A percentile compares a stretch with the other conserved stretches of the same genome.
phyloP scores from a whole-genome alignment of 2,797 vertebrate genomes.

The Pseudocheirus occidentalis region DNA sequence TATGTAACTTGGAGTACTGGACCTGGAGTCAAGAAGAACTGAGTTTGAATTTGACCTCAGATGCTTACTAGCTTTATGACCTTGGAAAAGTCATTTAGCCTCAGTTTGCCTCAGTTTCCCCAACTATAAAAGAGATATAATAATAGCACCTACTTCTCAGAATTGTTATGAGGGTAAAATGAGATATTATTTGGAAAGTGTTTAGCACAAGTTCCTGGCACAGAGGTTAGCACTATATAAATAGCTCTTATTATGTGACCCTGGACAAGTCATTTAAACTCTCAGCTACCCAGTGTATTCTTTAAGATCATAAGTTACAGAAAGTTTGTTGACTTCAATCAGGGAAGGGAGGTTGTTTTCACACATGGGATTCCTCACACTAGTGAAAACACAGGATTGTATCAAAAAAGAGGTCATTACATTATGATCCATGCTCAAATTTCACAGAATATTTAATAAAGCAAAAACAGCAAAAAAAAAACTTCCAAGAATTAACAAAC shows the following conservation, averaged over 20 bases:
- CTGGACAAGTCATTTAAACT: background rate
- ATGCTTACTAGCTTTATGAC: background rate
- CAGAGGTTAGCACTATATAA: background rate
- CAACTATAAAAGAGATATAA: too few species aligned
- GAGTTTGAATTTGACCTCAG: background rate
- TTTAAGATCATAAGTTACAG: background rate
- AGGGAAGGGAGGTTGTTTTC: background rate
- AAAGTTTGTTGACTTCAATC: background rate
- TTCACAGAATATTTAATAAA: slow-evolving; percentile 71
- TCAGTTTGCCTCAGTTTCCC: background rate
- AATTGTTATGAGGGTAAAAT: too few species aligned
- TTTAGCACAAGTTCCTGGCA: background rate
- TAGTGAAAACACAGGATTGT: too few species aligned
- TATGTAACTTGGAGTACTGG: too few species aligned
- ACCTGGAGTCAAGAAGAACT: background rate
- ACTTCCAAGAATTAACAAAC: slow-evolving; percentile 49
- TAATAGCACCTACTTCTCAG: too few species aligned
- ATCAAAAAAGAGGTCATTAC: background rate
- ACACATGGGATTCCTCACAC: background rate
- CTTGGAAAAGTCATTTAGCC: background rate
- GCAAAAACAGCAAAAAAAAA: slow-evolving; percentile 49
- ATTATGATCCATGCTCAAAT: slow-evolving; percentile 44
- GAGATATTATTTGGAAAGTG: background rate
- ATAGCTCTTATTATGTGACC: background rate
- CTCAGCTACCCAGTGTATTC: background rate